A percentile compares a stretch with the other conserved stretches of the same genome.
Conservation (phyloP, 2,797 vertebrate species). For the Anguilla obscura region DNA sequence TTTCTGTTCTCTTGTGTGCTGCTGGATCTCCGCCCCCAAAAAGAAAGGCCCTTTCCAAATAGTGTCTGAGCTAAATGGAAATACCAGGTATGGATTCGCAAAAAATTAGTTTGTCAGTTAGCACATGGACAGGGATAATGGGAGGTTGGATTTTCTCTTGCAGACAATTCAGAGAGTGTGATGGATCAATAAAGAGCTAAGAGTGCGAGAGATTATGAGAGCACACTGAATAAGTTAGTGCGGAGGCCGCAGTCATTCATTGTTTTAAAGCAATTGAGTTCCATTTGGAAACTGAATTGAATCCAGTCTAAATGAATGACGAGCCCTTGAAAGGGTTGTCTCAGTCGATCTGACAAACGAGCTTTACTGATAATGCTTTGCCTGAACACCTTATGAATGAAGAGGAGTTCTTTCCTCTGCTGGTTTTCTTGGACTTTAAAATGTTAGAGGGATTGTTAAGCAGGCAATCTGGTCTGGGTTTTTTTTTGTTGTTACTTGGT, state of each 20-base stretch:
- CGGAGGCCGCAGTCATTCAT: not conserved
- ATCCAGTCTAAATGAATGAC: not conserved
- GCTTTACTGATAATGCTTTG: not conserved
- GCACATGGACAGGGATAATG: not conserved
- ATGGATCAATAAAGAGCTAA: not conserved
- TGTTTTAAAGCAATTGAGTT: not conserved
- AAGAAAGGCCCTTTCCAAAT: not conserved
- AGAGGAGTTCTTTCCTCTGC: not conserved
- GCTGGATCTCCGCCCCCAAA: not conserved
- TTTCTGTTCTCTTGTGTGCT: not conserved
- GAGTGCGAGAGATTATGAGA: not conserved
- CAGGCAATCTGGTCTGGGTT: not conserved
- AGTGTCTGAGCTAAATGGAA: not conserved
- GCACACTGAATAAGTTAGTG: not conserved
- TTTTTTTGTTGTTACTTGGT: not conserved
- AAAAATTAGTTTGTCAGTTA: not conserved
- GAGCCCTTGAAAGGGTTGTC: not conserved
- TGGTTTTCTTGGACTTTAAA: not conserved
- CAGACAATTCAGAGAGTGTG: not conserved
- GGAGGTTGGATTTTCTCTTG: not conserved
- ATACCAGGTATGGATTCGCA: not conserved
- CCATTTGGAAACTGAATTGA: not conserved
- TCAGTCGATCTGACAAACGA: not conserved
- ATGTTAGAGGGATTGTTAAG: not conserved
- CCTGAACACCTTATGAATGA: not conserved